Conservation (phyloP, 2,888 invertebrate genomes). For the Ophioninae sp. region DNA sequence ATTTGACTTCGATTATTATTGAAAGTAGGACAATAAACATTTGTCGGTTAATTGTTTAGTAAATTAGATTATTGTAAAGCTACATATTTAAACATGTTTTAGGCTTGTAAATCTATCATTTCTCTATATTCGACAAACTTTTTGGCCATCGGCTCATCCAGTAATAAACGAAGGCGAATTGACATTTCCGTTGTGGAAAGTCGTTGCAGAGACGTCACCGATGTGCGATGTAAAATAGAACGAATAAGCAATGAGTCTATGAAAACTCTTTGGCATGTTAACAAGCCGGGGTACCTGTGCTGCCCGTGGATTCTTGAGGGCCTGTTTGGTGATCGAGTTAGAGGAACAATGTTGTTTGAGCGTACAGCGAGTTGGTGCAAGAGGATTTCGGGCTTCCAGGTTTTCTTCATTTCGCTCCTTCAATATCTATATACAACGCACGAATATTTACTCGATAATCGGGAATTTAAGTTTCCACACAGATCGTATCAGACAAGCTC, state of each 20-base stretch:
- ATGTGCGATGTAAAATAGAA: constrained; percentile 15
- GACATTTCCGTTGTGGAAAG: no score
- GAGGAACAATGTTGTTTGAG: neutral
- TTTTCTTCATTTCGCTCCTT: constrained; percentile 15
- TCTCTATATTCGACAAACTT: no score
- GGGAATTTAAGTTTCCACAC: constrained; percentile 33
- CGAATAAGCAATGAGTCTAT: constrained; percentile 21
- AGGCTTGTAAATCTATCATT: no score
- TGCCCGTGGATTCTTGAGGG: neutral
- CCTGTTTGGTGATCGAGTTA: neutral
- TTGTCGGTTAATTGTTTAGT: no score
- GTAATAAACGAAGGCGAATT: no score
- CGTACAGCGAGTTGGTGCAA: constrained; percentile 31
- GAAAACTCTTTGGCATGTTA: constrained; percentile 49
- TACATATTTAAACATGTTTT: no score
- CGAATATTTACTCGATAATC: constrained; percentile 61
- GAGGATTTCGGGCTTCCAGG: constrained; percentile 47
- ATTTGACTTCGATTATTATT: no score
- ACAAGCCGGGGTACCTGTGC: constrained; percentile 51
- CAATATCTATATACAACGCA: constrained; percentile 39
- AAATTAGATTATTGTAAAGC: no score
- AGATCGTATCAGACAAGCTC: constrained; percentile 53
- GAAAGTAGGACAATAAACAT: no score
- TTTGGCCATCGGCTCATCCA: no score
- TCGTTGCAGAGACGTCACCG: neutral